phyloP scores from a whole-genome alignment of 1,140 invertebrate genomes.

The Pseudomyrmex dendroicus region DNA sequence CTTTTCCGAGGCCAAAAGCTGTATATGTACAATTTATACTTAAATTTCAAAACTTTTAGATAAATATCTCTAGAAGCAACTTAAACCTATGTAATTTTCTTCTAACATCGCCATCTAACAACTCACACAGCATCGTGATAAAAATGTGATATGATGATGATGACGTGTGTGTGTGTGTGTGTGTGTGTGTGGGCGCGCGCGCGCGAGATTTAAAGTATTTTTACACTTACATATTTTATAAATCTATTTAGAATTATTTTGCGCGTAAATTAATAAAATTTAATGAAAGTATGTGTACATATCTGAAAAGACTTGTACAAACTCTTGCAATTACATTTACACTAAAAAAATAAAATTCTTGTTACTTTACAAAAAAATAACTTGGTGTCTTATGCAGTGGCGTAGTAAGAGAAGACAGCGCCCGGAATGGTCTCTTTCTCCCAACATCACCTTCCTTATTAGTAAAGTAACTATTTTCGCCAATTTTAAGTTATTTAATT shows the following conservation, averaged over 20 bases:
- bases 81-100: constrained; percentile 32
- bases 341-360: no score
- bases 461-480: no score
- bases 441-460: no score
- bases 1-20: background rate
- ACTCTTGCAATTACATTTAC: background rate
- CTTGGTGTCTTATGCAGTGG: no score
- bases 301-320: background rate
- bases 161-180: no score
- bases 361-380: no score
- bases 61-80: constrained; percentile 31
- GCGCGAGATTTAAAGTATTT: constrained; percentile 9
- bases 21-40: constrained; percentile 31
- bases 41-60: constrained; percentile 50
- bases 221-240: no score
- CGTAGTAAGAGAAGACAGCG: no score
- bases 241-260: no score
- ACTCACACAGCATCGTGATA: background rate
- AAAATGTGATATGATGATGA: constrained; percentile 23
- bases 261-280: background rate
- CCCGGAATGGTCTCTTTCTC: no score
- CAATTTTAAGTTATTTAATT: no score
- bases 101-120: constrained; percentile 50
- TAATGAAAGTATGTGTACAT: background rate
- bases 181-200: background rate